Conservation (phyloP, 2,797 vertebrate genomes). For the Podarcis lilfordi region DNA sequence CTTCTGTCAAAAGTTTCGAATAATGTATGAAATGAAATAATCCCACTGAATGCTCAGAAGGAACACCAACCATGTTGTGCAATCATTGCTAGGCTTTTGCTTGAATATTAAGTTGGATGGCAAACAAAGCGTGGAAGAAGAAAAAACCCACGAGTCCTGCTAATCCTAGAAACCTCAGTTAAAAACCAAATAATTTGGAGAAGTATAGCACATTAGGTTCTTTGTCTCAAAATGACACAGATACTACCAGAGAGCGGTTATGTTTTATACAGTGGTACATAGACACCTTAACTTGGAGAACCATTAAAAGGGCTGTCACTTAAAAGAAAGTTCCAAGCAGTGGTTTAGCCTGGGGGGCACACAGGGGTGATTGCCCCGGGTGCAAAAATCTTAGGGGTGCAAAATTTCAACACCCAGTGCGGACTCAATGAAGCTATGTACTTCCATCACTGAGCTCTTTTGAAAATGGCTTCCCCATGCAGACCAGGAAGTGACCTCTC, state of each 20-base stretch:
- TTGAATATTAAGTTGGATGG: slow-evolving; percentile 13
- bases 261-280: not conserved
- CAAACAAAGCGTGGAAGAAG: not conserved
- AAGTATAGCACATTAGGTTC: not conserved
- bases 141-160: not conserved
- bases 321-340: not conserved
- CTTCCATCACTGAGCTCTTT: too few relatives aligned
- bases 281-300: not conserved
- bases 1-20: not conserved
- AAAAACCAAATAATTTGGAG: not conserved
- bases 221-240: not conserved
- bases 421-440: too few relatives aligned
- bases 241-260: not conserved
- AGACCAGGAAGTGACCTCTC: too few relatives aligned
- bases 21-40: slow-evolving; percentile 23
- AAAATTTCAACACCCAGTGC: too few relatives aligned
- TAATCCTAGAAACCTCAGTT: not conserved
- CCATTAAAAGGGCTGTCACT: not conserved
- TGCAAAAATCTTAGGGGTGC: too few relatives aligned
- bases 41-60: not conserved
- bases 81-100: not conserved
- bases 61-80: not conserved
- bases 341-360: too few relatives aligned
- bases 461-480: too few relatives aligned
- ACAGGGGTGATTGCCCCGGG: too few relatives aligned